Conservation (phyloP, 2,113 vertebrate species). For the Porphyrio hochstetteri region DNA sequence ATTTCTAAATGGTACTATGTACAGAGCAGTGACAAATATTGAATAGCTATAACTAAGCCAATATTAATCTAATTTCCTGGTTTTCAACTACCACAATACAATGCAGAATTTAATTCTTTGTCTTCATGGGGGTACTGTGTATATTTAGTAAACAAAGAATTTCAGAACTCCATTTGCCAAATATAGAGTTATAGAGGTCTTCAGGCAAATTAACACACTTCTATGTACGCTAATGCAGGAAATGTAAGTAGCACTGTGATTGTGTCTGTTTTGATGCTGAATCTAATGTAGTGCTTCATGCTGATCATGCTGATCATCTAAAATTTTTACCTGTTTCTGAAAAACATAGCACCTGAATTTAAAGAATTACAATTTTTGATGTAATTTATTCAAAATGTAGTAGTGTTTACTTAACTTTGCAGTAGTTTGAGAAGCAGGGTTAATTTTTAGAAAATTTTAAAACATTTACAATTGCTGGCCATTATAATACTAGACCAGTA, state of each 20-base stretch:
- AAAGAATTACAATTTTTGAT: background rate
- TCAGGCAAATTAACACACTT: background rate
- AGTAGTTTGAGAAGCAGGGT: background rate
- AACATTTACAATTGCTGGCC: background rate
- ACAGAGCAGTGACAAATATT: background rate
- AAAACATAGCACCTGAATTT: background rate
- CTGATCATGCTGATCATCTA: background rate
- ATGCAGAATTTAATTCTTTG: background rate
- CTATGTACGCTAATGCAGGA: background rate
- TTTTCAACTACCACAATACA: background rate
- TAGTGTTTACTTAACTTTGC: background rate
- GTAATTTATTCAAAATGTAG: background rate
- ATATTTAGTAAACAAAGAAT: background rate
- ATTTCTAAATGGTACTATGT: background rate
- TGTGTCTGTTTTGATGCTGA: background rate
- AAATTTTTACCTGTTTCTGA: background rate
- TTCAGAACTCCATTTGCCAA: background rate
- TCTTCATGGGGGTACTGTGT: background rate
- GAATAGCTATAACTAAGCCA: background rate
- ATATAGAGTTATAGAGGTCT: background rate
- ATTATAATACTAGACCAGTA: background rate
- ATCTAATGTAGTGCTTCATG: background rate
- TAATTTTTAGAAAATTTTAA: background rate
- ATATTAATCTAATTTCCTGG: background rate
- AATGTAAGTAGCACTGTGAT: background rate